A percentile compares a stretch with the other conserved stretches of the same genome.
Conservation (phyloP, 1,140 invertebrate species). For the Panagrolaimus sp. region DNA sequence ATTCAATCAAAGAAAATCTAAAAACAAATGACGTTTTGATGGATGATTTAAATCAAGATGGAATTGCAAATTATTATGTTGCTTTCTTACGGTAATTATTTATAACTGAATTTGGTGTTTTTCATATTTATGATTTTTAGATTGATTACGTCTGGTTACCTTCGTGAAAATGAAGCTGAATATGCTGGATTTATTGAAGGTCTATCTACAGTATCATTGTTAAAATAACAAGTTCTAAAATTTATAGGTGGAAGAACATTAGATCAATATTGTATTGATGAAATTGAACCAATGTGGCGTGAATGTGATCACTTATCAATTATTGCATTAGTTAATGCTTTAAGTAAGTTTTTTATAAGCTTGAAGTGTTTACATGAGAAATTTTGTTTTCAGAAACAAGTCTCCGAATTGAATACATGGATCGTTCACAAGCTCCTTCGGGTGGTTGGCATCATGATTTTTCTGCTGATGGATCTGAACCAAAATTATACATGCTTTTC, state of each 20-base stretch:
- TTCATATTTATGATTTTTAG: slow-evolving; percentile 25
- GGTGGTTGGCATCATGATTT: slow-evolving; percentile 52
- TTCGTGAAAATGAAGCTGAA: slow-evolving; percentile 42
- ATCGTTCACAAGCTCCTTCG: slow-evolving; percentile 40
- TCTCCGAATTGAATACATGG: slow-evolving; percentile 52
- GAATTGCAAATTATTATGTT: slow-evolving; percentile 47
- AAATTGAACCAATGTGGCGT: slow-evolving; percentile 51
- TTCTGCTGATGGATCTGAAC: slow-evolving; percentile 23
- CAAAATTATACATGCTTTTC: slow-evolving; percentile 43
- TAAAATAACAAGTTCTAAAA: neutral
- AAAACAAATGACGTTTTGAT: slow-evolving; percentile 26
- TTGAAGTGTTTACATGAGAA: slow-evolving; percentile 15
- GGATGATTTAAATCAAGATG: slow-evolving; percentile 47
- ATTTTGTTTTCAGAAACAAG: slow-evolving; percentile 28
- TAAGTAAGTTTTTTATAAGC: slow-evolving; percentile 26
- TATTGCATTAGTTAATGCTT: slow-evolving; percentile 48
- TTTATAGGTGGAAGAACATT: slow-evolving; percentile 27
- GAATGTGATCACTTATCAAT: slow-evolving; percentile 46
- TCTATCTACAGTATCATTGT: neutral
- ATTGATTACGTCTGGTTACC: slow-evolving; percentile 44
- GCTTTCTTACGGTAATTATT: slow-evolving; percentile 34
- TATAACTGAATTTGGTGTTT: slow-evolving; percentile 6
- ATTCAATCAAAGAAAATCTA: slow-evolving; percentile 32
- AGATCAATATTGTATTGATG: slow-evolving; percentile 42
- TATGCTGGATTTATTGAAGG: slow-evolving; percentile 47